A percentile compares a stretch with the other conserved stretches of the same genome.
These are phyloP conservation scores for Halcyon chelicuti DNA, from an alignment of 2,797 vertebrate species.

Conservation along the genomic window DNA sequence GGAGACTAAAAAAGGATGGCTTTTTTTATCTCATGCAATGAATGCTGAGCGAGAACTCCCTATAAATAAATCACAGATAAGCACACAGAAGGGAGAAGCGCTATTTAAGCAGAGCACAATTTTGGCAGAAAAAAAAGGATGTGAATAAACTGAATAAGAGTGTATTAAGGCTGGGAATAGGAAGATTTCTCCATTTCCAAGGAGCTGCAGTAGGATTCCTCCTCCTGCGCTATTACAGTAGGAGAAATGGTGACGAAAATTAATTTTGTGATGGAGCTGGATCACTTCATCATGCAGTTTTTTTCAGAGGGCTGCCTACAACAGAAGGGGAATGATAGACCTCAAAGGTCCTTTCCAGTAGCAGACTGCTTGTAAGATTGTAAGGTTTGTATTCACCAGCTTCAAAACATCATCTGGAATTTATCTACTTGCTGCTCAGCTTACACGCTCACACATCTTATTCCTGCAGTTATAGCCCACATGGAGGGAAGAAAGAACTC, in stretches of 20 bases:
- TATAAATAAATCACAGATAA: slow-evolving; percentile 59
- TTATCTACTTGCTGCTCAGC: neutral
- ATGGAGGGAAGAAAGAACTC: neutral
- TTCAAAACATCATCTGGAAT: slow-evolving; percentile 21
- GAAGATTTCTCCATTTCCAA: slow-evolving; percentile 45
- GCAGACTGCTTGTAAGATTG: neutral
- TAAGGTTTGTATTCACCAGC: neutral
- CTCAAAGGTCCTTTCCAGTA: neutral
- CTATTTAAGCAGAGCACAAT: slow-evolving; percentile 50
- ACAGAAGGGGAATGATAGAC: slow-evolving; percentile 50
- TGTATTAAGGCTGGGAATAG: neutral
- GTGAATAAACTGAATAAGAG: slow-evolving; percentile 40
- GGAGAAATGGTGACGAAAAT: slow-evolving; percentile 18
- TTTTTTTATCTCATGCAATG: slow-evolving; percentile 50
- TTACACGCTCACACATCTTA: neutral
- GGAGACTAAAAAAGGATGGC: slow-evolving; percentile 25
- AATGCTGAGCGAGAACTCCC: slow-evolving; percentile 51
- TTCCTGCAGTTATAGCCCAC: neutral
- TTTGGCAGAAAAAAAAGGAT: slow-evolving; percentile 36
- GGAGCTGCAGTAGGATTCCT: slow-evolving; percentile 16
- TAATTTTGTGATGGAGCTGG: neutral
- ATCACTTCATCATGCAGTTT: neutral
- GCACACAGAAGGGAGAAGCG: slow-evolving; percentile 40
- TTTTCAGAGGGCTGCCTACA: neutral
- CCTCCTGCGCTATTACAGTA: slow-evolving; percentile 3